Conservation (phyloP, 2,113 vertebrate species). For the Nerophis lumbriciformis region DNA sequence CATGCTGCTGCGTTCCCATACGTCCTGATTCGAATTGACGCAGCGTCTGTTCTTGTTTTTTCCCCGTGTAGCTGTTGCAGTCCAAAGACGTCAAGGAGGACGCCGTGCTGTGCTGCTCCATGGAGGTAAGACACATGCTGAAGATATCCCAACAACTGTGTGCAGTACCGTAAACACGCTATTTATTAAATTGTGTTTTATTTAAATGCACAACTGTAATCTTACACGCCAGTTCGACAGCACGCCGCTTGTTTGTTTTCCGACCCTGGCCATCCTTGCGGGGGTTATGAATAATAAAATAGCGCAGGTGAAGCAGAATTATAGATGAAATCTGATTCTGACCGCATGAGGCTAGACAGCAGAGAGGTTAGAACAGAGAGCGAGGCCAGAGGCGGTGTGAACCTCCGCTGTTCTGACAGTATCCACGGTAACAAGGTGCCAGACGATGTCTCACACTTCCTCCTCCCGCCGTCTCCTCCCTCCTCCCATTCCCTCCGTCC, state of each 20-base stretch:
- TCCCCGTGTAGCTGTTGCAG: slow-evolving; percentile 81
- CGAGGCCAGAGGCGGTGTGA: slow-evolving; percentile 34
- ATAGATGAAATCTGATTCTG: background rate
- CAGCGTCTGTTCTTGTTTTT: slow-evolving; percentile 25
- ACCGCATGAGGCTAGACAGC: background rate
- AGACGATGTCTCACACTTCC: slow-evolving; percentile 27
- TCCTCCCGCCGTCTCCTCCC: slow-evolving; percentile 25
- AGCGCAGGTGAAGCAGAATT: slow-evolving; percentile 3
- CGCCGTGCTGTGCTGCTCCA: slow-evolving; percentile 93
- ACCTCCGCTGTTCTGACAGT: slow-evolving; percentile 28
- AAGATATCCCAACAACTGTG: background rate
- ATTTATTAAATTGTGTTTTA: background rate
- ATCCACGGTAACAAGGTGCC: slow-evolving; percentile 44
- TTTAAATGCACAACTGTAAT: background rate
- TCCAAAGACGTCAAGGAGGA: slow-evolving; percentile 95
- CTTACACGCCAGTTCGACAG: background rate
- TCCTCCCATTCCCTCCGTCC: slow-evolving; percentile 13
- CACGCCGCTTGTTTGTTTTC: background rate
- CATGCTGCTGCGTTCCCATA: background rate
- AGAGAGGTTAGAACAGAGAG: slow-evolving; percentile 3
- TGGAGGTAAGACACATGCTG: slow-evolving; percentile 81
- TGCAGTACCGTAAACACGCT: no score
- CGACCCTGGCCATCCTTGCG: background rate
- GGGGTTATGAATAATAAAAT: slow-evolving; percentile 13
- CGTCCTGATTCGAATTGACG: slow-evolving; percentile 10